Evolutionary conservation across 2,888 invertebrate species (phyloP).

Genomic region (Diploptera punctata): DNA sequence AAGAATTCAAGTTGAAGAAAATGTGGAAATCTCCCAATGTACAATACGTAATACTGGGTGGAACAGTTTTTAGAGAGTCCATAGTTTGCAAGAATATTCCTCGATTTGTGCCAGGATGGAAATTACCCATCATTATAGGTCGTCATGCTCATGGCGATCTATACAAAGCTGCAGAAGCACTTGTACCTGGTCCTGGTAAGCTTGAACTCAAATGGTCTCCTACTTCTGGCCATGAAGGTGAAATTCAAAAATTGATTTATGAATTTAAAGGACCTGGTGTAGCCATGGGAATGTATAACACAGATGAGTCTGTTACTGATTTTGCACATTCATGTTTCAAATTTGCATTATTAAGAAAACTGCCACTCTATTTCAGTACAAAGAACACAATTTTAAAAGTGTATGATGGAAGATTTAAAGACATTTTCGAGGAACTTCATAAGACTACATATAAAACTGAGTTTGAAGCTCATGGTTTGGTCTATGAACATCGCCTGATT

Average conservation of each 20-base stretch:
- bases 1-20: conserved; percentile 85
- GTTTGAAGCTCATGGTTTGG: conserved; percentile 86
- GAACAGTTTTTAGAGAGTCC: conserved; percentile 84
- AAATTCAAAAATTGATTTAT: conserved; percentile 77
- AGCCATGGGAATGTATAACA: conserved; percentile 95
- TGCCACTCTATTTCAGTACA: conserved; percentile 93
- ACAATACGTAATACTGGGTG: conserved; percentile 88
- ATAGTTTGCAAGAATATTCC: conserved; percentile 95
- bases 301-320: conserved; percentile 89
- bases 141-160: conserved; percentile 99
- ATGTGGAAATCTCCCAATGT: conserved; percentile 93
- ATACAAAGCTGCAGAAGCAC: conserved; percentile 96
- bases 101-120: conserved; percentile 93
- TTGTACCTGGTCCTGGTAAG: conserved; percentile 90
- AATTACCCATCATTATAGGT: conserved; percentile 96
- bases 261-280: conserved; percentile 86
- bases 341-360: conserved; percentile 82
- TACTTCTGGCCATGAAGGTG: conserved; percentile 61
- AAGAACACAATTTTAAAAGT: conserved; percentile 97
- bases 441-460: conserved; percentile 83
- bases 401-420: conserved; percentile 96
- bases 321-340: conserved; percentile 96
- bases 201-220: conserved; percentile 86
- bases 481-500: conserved; percentile 98
- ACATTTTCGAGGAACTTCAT: conserved; percentile 96